Percentiles rank a stretch among this genome's conserved stretches.
phyloP scores from a whole-genome alignment of 53 echinoderm and acorn worm genomes.

The Glandiceps talaboti region DNA sequence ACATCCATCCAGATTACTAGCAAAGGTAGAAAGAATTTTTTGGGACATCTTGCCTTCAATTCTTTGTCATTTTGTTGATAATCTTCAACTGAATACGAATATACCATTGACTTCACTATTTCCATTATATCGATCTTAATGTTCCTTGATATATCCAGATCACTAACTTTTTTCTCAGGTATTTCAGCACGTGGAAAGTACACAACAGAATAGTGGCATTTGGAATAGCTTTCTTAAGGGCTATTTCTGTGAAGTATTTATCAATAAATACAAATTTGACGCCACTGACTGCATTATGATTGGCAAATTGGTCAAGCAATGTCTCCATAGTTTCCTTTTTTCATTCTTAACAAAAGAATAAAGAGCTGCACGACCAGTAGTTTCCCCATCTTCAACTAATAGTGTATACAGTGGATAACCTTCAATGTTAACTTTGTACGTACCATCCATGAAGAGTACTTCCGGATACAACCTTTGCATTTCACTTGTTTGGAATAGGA shows the following conservation, averaged over 20 bases:
- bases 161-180: not conserved
- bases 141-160: not conserved
- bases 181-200: not conserved
- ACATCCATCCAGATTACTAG: not conserved
- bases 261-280: not conserved
- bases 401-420: not conserved
- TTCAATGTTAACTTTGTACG: conserved; percentile 31
- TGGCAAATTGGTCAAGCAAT: not conserved
- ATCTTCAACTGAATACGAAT: not conserved
- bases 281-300: not conserved
- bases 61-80: not conserved
- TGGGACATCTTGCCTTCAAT: too few relatives aligned
- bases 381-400: not conserved
- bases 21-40: not conserved
- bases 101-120: not conserved
- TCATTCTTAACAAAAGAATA: not conserved
- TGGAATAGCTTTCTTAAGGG: not conserved
- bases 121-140: not conserved
- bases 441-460: conserved; percentile 31
- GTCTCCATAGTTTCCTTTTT: not conserved
- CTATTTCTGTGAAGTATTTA: not conserved
- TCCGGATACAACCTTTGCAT: conserved; percentile 9
- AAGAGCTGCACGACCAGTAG: not conserved
- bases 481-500: not conserved
- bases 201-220: not conserved